These are phyloP conservation scores for Melolontha melolontha DNA, from an alignment of 2,888 invertebrate species.

Conservation along the genomic window DNA sequence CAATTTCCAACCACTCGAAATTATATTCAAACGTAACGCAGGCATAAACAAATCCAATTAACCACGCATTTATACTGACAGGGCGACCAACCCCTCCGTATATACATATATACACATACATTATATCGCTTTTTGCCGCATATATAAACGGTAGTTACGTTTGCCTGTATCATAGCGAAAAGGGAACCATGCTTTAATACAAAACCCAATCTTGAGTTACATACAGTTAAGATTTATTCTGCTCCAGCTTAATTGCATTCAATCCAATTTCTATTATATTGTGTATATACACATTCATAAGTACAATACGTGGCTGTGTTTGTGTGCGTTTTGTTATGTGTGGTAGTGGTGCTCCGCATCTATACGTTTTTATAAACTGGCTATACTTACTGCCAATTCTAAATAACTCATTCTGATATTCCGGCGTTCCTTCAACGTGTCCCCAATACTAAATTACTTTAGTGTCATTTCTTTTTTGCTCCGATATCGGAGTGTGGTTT, in stretches of 20 bases:
- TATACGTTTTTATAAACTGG: conserved; percentile 27
- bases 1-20: conserved; percentile 62
- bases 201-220: conserved; percentile 44
- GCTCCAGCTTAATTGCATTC: conserved; percentile 41
- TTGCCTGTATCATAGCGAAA: conserved; percentile 39
- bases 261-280: conserved; percentile 42
- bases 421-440: conserved; percentile 24
- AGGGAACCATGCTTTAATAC: conserved; percentile 40
- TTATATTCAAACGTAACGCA: conserved; percentile 61
- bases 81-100: conserved; percentile 54
- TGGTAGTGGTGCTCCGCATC: background rate
- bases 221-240: conserved; percentile 43
- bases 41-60: conserved; percentile 65
- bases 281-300: background rate
- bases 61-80: conserved; percentile 64
- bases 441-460: conserved; percentile 30
- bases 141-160: conserved; percentile 3
- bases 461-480: conserved; percentile 22
- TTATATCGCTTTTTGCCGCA: conserved; percentile 8
- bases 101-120: conserved; percentile 15
- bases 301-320: background rate
- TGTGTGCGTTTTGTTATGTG: conserved; percentile 5
- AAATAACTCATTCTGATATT: conserved; percentile 32
- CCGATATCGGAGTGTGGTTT: background rate
- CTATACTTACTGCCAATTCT: conserved; percentile 18